Percentiles rank a stretch among this genome's conserved stretches.
These are phyloP conservation scores for Eueremaeus valkanovi DNA, from an alignment of 2,888 invertebrate species.

Conservation along the genomic window DNA sequence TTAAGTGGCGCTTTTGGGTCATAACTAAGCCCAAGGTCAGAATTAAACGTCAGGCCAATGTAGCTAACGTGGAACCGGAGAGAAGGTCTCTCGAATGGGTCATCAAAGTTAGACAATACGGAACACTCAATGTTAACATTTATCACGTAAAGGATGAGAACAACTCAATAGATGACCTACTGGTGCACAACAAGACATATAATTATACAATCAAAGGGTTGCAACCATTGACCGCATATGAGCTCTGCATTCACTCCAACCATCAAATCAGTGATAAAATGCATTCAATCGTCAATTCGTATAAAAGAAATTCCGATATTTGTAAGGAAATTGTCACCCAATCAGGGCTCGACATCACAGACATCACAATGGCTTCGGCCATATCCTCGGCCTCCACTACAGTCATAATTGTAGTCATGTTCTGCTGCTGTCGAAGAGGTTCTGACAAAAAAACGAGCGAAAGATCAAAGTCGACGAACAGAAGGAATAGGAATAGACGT, in stretches of 20 bases:
- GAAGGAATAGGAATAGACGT: neutral
- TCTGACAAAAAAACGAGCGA: neutral
- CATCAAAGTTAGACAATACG: neutral
- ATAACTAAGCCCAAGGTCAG: neutral
- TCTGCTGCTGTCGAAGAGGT: slow-evolving; percentile 17
- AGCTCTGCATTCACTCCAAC: slow-evolving; percentile 13
- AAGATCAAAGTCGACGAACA: neutral
- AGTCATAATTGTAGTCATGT: slow-evolving; percentile 14
- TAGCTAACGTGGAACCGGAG: neutral
- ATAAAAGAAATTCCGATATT: neutral
- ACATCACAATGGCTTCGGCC: slow-evolving; percentile 8
- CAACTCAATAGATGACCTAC: slow-evolving; percentile 5
- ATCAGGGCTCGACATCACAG: neutral
- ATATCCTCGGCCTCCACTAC: slow-evolving; percentile 24
- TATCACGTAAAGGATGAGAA: slow-evolving; percentile 13
- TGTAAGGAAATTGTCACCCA: slow-evolving; percentile 6
- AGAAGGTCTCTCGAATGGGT: slow-evolving; percentile 15
- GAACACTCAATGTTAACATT: slow-evolving; percentile 5
- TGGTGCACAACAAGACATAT: slow-evolving; percentile 19
- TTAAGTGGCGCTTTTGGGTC: slow-evolving; percentile 21
- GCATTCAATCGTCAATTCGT: neutral
- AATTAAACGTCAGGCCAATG: neutral
- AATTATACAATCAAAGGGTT: slow-evolving; percentile 15
- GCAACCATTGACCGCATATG: slow-evolving; percentile 4
- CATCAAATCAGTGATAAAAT: neutral